phyloP scores from a whole-genome alignment of 1,140 invertebrate genomes.

The Cherax quadricarinatus region DNA sequence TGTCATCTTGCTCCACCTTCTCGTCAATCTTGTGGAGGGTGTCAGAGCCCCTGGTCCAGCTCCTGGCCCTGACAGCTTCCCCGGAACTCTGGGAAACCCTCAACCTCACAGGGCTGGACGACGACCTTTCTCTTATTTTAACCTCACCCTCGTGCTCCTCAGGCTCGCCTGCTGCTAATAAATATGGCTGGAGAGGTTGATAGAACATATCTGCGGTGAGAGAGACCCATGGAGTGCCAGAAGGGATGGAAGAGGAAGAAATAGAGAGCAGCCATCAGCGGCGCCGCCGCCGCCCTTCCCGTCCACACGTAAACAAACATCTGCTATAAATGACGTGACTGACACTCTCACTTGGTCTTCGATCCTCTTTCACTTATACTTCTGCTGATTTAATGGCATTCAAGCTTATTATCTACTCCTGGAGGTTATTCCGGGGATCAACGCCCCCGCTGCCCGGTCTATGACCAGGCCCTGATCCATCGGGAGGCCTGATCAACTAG shows the following conservation, averaged over 20 bases:
- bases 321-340: slow-evolving; percentile 45
- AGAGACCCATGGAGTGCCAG: not conserved
- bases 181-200: not conserved
- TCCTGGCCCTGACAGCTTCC: slow-evolving; percentile 10
- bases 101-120: not conserved
- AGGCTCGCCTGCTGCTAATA: not conserved
- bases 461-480: too few relatives aligned
- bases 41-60: slow-evolving; percentile 3
- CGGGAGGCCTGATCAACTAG: too few relatives aligned
- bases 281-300: slow-evolving; percentile 55
- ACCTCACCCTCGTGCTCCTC: slow-evolving; percentile 13
- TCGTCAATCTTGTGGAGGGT: slow-evolving; percentile 43
- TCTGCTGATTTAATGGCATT: too few relatives aligned
- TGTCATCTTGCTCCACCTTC: slow-evolving; percentile 17
- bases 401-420: too few relatives aligned
- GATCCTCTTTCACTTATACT: not conserved
- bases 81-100: not conserved
- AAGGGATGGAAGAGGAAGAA: not conserved
- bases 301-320: slow-evolving; percentile 62
- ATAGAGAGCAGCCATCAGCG: not conserved
- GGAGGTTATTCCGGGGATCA: too few relatives aligned
- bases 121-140: not conserved
- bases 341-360: not conserved
- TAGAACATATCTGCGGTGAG: not conserved
- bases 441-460: too few relatives aligned